Percentiles rank a stretch among this genome's conserved stretches.
Evolutionary conservation across 2,888 invertebrate species (phyloP).

Genomic region (Macaria notata): DNA sequence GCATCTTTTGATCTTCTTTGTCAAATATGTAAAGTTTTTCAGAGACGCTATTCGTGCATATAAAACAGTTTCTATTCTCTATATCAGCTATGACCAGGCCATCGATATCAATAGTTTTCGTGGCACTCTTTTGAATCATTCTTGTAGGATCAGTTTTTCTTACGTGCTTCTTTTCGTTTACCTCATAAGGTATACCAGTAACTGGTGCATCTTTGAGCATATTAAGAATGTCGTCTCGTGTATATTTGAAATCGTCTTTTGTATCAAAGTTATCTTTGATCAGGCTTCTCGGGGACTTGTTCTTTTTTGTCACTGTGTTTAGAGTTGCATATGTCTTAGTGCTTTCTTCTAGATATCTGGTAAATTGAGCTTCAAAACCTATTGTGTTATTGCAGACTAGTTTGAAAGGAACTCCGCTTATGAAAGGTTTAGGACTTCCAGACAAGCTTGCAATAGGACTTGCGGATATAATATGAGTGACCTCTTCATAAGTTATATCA

Average conservation of each 20-base stretch:
- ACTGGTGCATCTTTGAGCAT: slow-evolving; percentile 76
- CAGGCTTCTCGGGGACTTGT: slow-evolving; percentile 61
- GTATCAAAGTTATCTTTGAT: slow-evolving; percentile 51
- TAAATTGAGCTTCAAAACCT: slow-evolving; percentile 68
- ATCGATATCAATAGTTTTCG: slow-evolving; percentile 54
- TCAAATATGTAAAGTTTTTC: slow-evolving; percentile 72
- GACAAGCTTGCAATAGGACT: slow-evolving; percentile 59
- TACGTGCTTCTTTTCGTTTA: slow-evolving; percentile 61
- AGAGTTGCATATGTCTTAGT: slow-evolving; percentile 58
- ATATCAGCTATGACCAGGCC: slow-evolving; percentile 53
- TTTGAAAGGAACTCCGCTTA: slow-evolving; percentile 68
- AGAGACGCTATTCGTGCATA: slow-evolving; percentile 63
- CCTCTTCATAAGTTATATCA: slow-evolving; percentile 38
- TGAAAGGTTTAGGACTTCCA: slow-evolving; percentile 59
- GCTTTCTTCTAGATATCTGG: slow-evolving; percentile 61
- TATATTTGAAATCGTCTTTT: slow-evolving; percentile 55
- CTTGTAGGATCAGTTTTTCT: slow-evolving; percentile 70
- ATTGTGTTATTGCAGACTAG: slow-evolving; percentile 63
- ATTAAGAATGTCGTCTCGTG: slow-evolving; percentile 69
- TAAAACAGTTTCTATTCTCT: slow-evolving; percentile 64
- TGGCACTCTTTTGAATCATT: slow-evolving; percentile 56
- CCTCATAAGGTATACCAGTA: slow-evolving; percentile 60
- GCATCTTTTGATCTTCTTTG: slow-evolving; percentile 70
- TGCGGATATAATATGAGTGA: slow-evolving; percentile 59
- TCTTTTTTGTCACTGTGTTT: slow-evolving; percentile 49